Percentiles rank a stretch among this genome's conserved stretches.
phyloP scores from a whole-genome alignment of 2,888 invertebrate species.

The Pachycephus smyrnensis region DNA sequence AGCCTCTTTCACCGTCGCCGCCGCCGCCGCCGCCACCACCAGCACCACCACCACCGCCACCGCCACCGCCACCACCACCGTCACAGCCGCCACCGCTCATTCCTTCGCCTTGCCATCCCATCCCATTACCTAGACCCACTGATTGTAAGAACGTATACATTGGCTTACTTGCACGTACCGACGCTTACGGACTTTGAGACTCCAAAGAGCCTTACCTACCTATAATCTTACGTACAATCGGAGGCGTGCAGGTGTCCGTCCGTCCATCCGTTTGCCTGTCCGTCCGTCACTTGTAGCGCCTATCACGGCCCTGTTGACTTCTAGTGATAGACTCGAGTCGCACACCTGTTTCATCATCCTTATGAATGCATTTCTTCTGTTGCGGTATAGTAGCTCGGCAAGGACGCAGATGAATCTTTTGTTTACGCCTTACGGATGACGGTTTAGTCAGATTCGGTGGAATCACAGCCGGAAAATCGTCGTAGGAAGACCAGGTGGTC shows the following conservation, averaged over 20 bases:
- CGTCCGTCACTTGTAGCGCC: constrained; percentile 17
- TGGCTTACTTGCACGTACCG: not conserved
- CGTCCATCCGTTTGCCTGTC: constrained; percentile 41
- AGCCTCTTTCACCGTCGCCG: constrained; percentile 28
- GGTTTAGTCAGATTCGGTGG: not conserved
- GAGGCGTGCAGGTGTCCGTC: constrained; percentile 61
- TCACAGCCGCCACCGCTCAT: constrained; percentile 6
- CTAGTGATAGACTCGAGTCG: constrained; percentile 48
- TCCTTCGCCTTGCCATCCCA: not conserved
- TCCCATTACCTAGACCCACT: not conserved
- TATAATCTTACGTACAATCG: constrained; percentile 55
- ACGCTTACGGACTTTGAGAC: constrained; percentile 14
- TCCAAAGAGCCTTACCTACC: constrained; percentile 22
- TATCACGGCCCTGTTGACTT: constrained; percentile 24
- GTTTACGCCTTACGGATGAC: not conserved
- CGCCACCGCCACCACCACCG: not conserved
- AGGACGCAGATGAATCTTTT: not conserved
- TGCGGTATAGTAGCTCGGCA: not conserved
- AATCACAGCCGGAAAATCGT: not conserved
- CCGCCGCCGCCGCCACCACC: constrained; percentile 16
- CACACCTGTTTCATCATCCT: constrained; percentile 48
- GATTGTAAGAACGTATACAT: not conserved
- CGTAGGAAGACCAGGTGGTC: not conserved
- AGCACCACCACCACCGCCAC: constrained; percentile 19
- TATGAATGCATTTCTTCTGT: not conserved